Conservation (phyloP, 2,888 invertebrate genomes). For the Yponomeuta cagnagella region DNA sequence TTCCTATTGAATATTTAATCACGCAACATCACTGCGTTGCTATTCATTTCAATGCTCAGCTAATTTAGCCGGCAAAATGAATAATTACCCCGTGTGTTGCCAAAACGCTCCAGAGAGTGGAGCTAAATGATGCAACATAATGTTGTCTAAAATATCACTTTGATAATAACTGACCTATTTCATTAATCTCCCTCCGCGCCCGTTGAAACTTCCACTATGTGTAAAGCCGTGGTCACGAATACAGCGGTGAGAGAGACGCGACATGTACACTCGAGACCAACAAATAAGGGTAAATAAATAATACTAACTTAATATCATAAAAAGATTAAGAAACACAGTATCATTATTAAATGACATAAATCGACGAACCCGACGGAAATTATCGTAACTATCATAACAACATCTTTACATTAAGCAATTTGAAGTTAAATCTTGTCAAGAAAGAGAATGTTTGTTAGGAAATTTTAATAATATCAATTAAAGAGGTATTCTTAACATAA, state of each 20-base stretch:
- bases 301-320: too few species aligned
- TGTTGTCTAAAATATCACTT: slow-evolving; percentile 20
- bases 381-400: too few species aligned
- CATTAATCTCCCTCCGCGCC: slow-evolving; percentile 8
- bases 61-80: slow-evolving; percentile 27
- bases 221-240: background rate
- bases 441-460: too few species aligned
- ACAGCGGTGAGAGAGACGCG: background rate
- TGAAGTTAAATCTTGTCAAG: too few species aligned
- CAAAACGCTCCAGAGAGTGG: slow-evolving; percentile 37
- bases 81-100: slow-evolving; percentile 39
- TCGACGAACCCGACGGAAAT: too few species aligned
- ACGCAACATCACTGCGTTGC: slow-evolving; percentile 7
- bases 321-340: too few species aligned
- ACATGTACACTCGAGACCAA: background rate
- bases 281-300: background rate
- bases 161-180: slow-evolving; percentile 11
- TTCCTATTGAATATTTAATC: background rate
- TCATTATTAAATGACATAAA: too few species aligned
- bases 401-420: too few species aligned
- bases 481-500: too few species aligned
- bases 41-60: slow-evolving; percentile 22
- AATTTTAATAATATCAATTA: too few species aligned
- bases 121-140: slow-evolving; percentile 30
- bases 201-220: background rate